These are phyloP conservation scores for Ctenomys sociabilis DNA, from an alignment of 2,113 vertebrate genomes.

Conservation along the genomic window DNA sequence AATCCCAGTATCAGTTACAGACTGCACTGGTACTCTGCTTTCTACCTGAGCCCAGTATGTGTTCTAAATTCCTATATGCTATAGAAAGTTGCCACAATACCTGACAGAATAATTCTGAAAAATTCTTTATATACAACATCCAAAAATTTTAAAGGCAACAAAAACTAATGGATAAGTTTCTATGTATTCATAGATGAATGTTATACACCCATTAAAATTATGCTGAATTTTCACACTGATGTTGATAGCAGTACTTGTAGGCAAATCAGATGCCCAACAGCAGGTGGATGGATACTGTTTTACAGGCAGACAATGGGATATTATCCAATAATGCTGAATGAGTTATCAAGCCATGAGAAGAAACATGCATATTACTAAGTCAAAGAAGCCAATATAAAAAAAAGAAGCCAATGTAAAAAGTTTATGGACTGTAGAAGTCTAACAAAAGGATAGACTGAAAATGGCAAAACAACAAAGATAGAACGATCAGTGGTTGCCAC, in stretches of 20 bases:
- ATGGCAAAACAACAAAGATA: neutral
- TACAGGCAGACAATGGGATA: neutral
- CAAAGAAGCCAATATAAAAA: neutral
- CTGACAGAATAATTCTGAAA: constrained; percentile 17
- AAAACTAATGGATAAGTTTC: neutral
- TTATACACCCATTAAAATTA: neutral
- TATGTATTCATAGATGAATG: neutral
- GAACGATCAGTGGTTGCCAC: neutral
- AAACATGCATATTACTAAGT: neutral
- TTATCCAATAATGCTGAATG: neutral
- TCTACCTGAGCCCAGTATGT: neutral
- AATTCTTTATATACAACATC: neutral
- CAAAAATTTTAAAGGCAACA: neutral
- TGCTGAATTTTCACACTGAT: neutral
- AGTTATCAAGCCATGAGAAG: neutral
- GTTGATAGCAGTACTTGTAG: neutral
- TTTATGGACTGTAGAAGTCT: neutral
- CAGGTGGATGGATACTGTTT: neutral
- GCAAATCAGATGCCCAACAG: neutral
- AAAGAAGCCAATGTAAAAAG: neutral
- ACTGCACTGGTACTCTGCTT: neutral
- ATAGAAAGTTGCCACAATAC: neutral
- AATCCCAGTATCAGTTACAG: neutral
- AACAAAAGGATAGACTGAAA: neutral
- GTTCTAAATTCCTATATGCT: neutral